phyloP scores from a whole-genome alignment of 2,797 vertebrate genomes.

The Champsocephalus esox region DNA sequence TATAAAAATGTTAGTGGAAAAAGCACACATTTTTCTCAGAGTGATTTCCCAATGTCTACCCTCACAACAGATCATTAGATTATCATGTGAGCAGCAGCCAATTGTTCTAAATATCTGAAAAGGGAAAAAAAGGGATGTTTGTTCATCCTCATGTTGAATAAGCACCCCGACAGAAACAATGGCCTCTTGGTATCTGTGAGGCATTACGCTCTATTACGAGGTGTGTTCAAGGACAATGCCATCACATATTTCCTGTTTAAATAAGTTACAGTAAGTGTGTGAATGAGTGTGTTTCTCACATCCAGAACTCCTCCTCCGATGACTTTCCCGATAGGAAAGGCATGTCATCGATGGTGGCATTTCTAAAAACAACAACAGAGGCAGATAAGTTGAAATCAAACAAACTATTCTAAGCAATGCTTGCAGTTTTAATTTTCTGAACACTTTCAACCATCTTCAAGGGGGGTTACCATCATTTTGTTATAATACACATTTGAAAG shows the following conservation, averaged over 20 bases:
- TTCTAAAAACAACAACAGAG: not conserved
- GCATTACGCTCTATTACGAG: constrained; percentile 18
- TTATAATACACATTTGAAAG: not conserved
- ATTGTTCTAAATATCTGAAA: constrained; percentile 7
- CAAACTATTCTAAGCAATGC: not conserved
- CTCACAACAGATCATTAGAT: constrained; percentile 26
- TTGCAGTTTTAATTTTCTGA: not conserved
- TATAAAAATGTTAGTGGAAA: constrained; percentile 6
- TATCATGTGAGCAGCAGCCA: constrained; percentile 32
- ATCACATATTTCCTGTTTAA: not conserved
- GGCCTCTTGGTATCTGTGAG: constrained; percentile 13
- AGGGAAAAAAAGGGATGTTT: not conserved
- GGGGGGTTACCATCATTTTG: not conserved
- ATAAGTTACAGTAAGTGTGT: constrained; percentile 1
- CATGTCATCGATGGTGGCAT: no score
- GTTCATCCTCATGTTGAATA: not conserved
- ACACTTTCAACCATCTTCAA: not conserved
- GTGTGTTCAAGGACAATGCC: constrained; percentile 1
- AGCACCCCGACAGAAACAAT: not conserved
- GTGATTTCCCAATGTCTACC: constrained; percentile 46
- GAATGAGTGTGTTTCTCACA: constrained; percentile 74
- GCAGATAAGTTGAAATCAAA: not conserved
- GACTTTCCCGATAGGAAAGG: not conserved
- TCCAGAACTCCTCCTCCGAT: constrained; percentile 90
- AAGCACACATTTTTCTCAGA: constrained; percentile 52